Conservation (phyloP, 2,113 vertebrate species). For the Hippocampus mohnikei region DNA sequence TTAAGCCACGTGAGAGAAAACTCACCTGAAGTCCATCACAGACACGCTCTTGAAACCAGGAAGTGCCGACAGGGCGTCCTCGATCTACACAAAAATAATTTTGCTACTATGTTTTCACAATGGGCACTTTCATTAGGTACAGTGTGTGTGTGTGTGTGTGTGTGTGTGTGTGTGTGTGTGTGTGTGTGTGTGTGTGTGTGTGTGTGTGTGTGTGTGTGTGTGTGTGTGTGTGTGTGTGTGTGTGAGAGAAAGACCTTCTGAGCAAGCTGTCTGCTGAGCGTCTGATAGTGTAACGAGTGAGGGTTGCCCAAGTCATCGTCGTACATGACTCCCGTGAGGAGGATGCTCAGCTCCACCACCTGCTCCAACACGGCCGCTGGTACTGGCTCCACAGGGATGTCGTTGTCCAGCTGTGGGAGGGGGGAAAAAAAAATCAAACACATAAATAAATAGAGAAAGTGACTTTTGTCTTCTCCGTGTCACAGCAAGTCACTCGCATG, state of each 20-base stretch:
- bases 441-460: too few species aligned
- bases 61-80: slow-evolving; percentile 77
- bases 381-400: slow-evolving; percentile 71
- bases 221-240: too few species aligned
- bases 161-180: too few species aligned
- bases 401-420: slow-evolving; percentile 78
- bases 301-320: slow-evolving; percentile 76
- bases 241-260: slow-evolving; percentile 71
- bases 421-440: not conserved
- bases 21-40: slow-evolving; percentile 85
- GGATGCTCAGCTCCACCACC: slow-evolving; percentile 81
- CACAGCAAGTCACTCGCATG: too few species aligned
- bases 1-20: slow-evolving; percentile 9
- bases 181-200: too few species aligned
- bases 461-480: too few species aligned
- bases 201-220: too few species aligned
- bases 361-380: slow-evolving; percentile 68
- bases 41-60: slow-evolving; percentile 83
- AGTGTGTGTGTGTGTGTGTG: too few species aligned
- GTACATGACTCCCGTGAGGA: slow-evolving; percentile 76
- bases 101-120: not conserved
- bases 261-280: slow-evolving; percentile 76
- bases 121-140: not conserved
- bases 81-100: slow-evolving; percentile 73
- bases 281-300: slow-evolving; percentile 57